phyloP scores from a whole-genome alignment of 2,888 invertebrate genomes.

The Neoitamus cyanurus region DNA sequence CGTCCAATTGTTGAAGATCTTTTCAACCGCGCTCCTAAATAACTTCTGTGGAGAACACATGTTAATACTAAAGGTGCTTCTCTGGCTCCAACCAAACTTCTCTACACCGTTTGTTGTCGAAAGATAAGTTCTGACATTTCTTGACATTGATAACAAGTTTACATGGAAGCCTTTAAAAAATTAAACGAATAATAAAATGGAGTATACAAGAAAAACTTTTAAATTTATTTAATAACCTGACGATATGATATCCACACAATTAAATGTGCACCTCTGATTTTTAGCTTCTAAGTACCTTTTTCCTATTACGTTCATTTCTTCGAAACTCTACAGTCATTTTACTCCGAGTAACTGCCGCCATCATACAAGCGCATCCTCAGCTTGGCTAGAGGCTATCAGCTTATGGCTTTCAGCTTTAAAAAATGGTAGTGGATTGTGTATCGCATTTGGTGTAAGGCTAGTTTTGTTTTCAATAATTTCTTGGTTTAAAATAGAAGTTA shows the following conservation, averaged over 20 bases:
- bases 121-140: neutral
- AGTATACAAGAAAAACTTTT: too few species aligned
- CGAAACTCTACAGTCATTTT: neutral
- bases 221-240: too few species aligned
- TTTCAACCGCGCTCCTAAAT: conserved; percentile 73
- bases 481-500: neutral
- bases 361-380: neutral
- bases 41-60: conserved; percentile 47
- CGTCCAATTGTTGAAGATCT: conserved; percentile 79
- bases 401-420: neutral
- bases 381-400: too few species aligned
- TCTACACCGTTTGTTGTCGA: neutral
- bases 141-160: neutral
- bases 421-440: neutral
- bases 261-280: too few species aligned
- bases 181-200: too few species aligned
- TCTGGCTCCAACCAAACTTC: neutral
- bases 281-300: too few species aligned
- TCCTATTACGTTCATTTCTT: neutral
- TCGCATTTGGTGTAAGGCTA: neutral
- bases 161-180: too few species aligned
- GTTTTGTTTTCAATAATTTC: neutral
- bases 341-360: too few species aligned
- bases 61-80: too few species aligned
- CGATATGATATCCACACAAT: too few species aligned